Base-by-base conservation (phyloP, 2,888 invertebrate genomes). In the Dynastes tityus region DNA sequence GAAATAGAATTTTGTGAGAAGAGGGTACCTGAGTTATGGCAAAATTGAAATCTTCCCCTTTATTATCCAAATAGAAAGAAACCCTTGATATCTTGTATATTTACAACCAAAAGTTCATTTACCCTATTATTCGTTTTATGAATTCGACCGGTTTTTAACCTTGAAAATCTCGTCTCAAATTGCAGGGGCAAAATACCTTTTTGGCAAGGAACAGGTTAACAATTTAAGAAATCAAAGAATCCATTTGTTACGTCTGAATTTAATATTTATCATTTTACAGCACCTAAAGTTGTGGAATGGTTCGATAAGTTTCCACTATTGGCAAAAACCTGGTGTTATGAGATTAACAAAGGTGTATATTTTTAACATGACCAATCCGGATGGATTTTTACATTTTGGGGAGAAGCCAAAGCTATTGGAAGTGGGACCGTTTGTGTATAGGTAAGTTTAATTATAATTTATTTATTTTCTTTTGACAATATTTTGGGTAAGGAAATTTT, bases 311-410 rank as follows among this genome's bases (percentile, higher is more conserved):
- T 96, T 95, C 89, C 95, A 95, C 84, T 96, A 96, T 87, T 96
- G 96, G 96, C 96, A 96, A 86, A 93, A 94, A 84, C 96, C 96
- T 0, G 96, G 96, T 0, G 96, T 96, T 11, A 92, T 94, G 81
- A 90, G 96, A 79, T 89, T 96, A 79, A 96, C 96, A 82, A 96
- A 95, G 90, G 95, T 96, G 22, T 96, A 96, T 87, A 95, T 96
- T 85, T 96, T 96, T 90, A 96, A 96, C 89, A 95, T 96, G 13
- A 96, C 96, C 32, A 96, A 96, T 88, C 93, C 95, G 0, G 95
- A 96, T 77, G 95, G 92, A 1, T 96, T 96, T 85, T 89, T 96
- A 37, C 92, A 92, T 82, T 89, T 90, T 67, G 95, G 95, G 0
- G 95, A 96, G 86, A 96, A 95, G 85, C 96, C 96, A 2, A 94